Evolutionary conservation across 1,140 invertebrate species (phyloP), one percentile per base, ranked within the genome.

Genomic region (Zeugodacus cucurbitae): DNA sequence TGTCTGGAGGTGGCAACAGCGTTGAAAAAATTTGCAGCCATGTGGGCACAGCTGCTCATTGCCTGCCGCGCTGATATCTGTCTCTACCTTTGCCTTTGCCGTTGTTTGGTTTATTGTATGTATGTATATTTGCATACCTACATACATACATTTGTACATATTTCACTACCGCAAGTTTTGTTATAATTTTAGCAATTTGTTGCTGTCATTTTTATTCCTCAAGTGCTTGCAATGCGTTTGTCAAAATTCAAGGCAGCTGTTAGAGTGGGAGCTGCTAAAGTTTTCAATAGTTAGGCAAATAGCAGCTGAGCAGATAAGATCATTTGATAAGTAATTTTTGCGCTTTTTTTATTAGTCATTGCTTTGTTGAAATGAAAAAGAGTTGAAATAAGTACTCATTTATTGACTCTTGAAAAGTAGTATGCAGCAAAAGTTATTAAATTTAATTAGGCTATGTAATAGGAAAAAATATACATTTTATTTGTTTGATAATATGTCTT

Each of bases 1-100:
- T 11, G 44, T 82, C 74, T 82, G 74, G 74, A 82, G 74, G 74
- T 82, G 74, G 74, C 74, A 54, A 82, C 41, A 44, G 41, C 41
- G 44, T 10, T 82, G 29, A 37, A 44, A 20, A n/a, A 11, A 48
- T 82, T 82, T 82, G 41, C 41, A 48, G 41, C 41, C 74, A 22
- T 82, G 74, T 82, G 74, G 74, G 74, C 74, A 48, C 74, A 82
- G 74, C 74, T 82, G 74, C 14, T 74, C 5, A 6, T 62, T n/a
- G 8, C 22, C 8, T 59, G 58, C 58, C n/a, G 58, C 58, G 58
- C 22, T 17, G 48, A 54, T 54, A 26, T 20, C 17, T 22, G 11
- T 1, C 37, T 32, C 37, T 74, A 34, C 67, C 37, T 74, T 74
- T 70, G 64, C 32, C 14, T 74, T 74, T 29, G 6, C 6, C 17